Evolutionary conservation across 2,797 vertebrate genomes (phyloP).

Genomic region (Microctenopoma steveboyesi): DNA sequence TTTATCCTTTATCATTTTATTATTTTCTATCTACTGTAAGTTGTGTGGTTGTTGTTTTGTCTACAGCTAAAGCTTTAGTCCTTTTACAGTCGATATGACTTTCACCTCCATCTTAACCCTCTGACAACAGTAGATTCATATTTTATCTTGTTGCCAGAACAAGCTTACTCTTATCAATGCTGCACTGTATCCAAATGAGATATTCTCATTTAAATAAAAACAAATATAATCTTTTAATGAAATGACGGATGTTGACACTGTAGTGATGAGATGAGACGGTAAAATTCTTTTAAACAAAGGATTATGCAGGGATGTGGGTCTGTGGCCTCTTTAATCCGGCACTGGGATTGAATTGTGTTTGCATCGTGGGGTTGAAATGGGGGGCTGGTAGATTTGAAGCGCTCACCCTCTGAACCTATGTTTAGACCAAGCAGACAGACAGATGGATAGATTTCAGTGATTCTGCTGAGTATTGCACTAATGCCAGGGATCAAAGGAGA

Average conservation of each 20-base stretch:
- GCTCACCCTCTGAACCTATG: slow-evolving; percentile 43
- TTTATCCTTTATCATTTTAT: slow-evolving; percentile 23
- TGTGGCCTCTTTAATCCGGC: slow-evolving; percentile 52
- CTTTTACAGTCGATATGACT: neutral
- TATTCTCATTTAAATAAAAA: slow-evolving; percentile 35
- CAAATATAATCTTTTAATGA: slow-evolving; percentile 41
- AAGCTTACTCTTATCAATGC: slow-evolving; percentile 26
- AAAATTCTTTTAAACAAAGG: slow-evolving; percentile 62
- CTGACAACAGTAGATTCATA: slow-evolving; percentile 20
- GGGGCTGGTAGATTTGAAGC: slow-evolving; percentile 33
- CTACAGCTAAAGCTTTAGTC: slow-evolving; percentile 14
- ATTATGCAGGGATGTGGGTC: slow-evolving; percentile 62
- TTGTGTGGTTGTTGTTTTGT: slow-evolving; percentile 6
- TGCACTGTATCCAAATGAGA: slow-evolving; percentile 44
- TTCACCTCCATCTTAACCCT: slow-evolving; percentile 35
- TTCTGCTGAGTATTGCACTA: slow-evolving; percentile 62
- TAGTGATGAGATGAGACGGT: slow-evolving; percentile 40
- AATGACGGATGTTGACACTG: slow-evolving; percentile 41
- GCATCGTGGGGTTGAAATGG: neutral
- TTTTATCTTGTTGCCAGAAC: slow-evolving; percentile 26
- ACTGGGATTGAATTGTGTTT: slow-evolving; percentile 23
- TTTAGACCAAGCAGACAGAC: slow-evolving; percentile 57
- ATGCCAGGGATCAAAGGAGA: slow-evolving; percentile 71
- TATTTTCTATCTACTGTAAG: slow-evolving; percentile 7
- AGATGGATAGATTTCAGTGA: slow-evolving; percentile 71